These are phyloP conservation scores for Diuraphis noxia DNA, from an alignment of 1,140 invertebrate species.

Conservation along the genomic window DNA sequence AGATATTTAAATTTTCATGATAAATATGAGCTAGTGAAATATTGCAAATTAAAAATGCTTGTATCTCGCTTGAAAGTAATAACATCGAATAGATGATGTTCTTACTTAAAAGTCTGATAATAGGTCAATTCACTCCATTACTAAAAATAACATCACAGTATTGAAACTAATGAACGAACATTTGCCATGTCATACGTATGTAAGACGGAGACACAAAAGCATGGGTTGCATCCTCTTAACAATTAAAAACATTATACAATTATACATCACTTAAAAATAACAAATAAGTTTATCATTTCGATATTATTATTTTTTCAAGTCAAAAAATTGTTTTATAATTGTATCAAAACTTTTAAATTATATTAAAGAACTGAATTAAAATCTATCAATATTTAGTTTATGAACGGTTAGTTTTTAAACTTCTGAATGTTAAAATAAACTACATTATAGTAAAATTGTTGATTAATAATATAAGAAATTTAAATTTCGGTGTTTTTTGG, in stretches of 20 bases:
- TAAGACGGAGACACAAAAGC: too few species aligned
- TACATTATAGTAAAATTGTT: background rate
- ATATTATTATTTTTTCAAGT: background rate
- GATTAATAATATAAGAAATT: background rate
- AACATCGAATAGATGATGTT: too few species aligned
- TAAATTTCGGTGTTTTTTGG: background rate
- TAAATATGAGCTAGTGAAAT: too few species aligned
- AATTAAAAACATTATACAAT: background rate
- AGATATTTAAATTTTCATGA: too few species aligned
- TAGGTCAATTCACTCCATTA: too few species aligned
- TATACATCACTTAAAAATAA: background rate
- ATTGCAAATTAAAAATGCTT: too few species aligned
- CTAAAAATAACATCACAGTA: too few species aligned
- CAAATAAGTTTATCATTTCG: background rate
- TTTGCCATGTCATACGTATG: too few species aligned
- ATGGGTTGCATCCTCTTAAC: too few species aligned
- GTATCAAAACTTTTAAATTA: background rate
- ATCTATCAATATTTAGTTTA: background rate
- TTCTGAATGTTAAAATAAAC: background rate
- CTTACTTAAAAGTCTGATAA: too few species aligned
- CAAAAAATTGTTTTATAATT: background rate
- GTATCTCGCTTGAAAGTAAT: too few species aligned
- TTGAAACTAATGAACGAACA: too few species aligned
- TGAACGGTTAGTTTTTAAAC: background rate
- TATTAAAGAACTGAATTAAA: background rate